These are phyloP conservation scores for Furcula furcula DNA, from an alignment of 2,888 invertebrate genomes.

Conservation along the genomic window DNA sequence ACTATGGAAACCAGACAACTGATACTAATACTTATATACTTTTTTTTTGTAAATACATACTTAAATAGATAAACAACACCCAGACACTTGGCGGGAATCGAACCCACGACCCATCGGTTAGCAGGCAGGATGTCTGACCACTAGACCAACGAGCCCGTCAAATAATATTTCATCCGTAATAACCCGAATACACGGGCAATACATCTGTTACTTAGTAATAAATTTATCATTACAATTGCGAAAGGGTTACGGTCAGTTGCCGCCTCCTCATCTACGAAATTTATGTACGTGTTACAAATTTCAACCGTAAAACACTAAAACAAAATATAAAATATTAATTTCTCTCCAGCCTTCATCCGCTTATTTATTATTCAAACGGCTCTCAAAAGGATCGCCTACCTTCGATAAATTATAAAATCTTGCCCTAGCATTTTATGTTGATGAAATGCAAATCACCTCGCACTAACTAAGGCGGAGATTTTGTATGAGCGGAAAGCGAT, in stretches of 20 bases:
- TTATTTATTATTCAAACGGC: slow-evolving; percentile 55
- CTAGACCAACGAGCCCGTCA: too few species aligned
- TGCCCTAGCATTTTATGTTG: slow-evolving; percentile 42
- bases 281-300: slow-evolving; percentile 2
- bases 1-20: too few species aligned
- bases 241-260: slow-evolving; percentile 1
- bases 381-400: slow-evolving; percentile 52
- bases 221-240: neutral
- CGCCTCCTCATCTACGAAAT: slow-evolving; percentile 1
- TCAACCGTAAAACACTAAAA: slow-evolving; percentile 22
- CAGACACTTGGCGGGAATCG: too few species aligned
- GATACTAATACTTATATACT: too few species aligned
- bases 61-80: too few species aligned
- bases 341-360: slow-evolving; percentile 36
- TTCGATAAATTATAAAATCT: slow-evolving; percentile 61
- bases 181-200: too few species aligned
- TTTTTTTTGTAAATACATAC: too few species aligned
- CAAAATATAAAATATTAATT: slow-evolving; percentile 52
- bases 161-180: too few species aligned
- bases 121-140: too few species aligned
- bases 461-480: slow-evolving; percentile 20
- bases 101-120: too few species aligned
- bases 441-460: slow-evolving; percentile 54
- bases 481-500: neutral
- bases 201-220: neutral